Base-by-base conservation (phyloP, 2,113 vertebrate species). In the Opisthocomus hoazin region DNA sequence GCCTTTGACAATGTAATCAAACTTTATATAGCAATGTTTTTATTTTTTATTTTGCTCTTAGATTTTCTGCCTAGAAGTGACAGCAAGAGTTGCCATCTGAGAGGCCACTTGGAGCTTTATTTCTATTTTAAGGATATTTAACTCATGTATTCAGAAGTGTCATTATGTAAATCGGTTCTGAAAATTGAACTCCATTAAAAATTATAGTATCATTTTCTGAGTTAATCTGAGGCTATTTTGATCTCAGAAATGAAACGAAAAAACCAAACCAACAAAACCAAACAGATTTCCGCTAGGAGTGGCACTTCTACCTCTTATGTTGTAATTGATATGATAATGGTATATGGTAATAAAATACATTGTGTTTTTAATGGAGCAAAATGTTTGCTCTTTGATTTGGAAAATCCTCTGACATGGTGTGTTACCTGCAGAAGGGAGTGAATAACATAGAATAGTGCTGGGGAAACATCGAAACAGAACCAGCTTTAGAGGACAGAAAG, bases 1-100 rank as follows among this genome's bases (percentile, higher is more conserved):
- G 92, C 77, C 68, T 92, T 57, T 94, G 71, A 94, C 84, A 84
- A 78, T 0, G 17, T 88, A 94, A 76, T 71, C 93, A 65, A 94
- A 95, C 95, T 97, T 96, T 89, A 87, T 89, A 95, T 94, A 94
- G 93, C 71, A 48, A 8, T 76, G 69, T 83, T 91, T 95, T 96
- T 94, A 96, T 96, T 96, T 96, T 95, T 92, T 93, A 88, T 97
- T 97, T 90, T 96, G 71, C 34, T 85, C 92, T 61, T 84, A 23
- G 69, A 57, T 96, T 96, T 93, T 85, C 50, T 78, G 65, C 87
- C 90, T 93, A 64, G 53, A 74, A 75, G 20, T 73, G 69, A 71
- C 95, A 92, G 89, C 66, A 23, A 57, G 80, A 34, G 68, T 89
- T 77, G 22, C 64, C 80, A 39, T 92, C 41, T 90, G 79, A 96